phyloP scores from a whole-genome alignment of 2,888 invertebrate genomes.

The Hemistola chrysoprasaria region DNA sequence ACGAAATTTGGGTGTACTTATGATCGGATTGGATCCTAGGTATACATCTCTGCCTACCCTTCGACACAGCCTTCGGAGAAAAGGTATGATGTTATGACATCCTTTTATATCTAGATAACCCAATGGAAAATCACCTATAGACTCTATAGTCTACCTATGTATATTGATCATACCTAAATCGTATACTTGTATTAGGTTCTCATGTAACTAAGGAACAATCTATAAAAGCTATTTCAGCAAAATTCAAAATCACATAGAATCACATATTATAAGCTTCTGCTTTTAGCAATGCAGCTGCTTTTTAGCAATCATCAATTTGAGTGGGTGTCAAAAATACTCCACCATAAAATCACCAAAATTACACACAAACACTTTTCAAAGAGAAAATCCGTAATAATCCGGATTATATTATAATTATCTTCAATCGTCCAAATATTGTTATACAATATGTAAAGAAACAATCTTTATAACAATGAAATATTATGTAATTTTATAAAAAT shows the following conservation, averaged over 20 bases:
- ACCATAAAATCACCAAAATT: constrained; percentile 25
- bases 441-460: constrained; percentile 9
- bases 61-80: too few relatives aligned
- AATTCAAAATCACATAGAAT: constrained; percentile 20
- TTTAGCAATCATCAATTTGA: constrained; percentile 43
- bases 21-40: too few relatives aligned
- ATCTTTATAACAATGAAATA: constrained; percentile 11
- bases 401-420: constrained; percentile 44
- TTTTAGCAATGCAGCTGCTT: constrained; percentile 74
- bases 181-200: too few relatives aligned
- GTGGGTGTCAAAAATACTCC: constrained; percentile 29
- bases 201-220: constrained; percentile 62
- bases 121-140: too few relatives aligned
- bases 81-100: too few relatives aligned
- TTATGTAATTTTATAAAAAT: constrained; percentile 37
- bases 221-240: constrained; percentile 32
- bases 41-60: too few relatives aligned
- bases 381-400: constrained; percentile 59
- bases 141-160: too few relatives aligned
- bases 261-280: constrained; percentile 54
- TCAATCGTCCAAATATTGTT: constrained; percentile 5
- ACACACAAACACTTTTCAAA: constrained; percentile 27
- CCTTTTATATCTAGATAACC: too few relatives aligned
- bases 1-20: too few relatives aligned
- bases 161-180: too few relatives aligned